These are phyloP conservation scores for Pipistrellus nathusii DNA, from an alignment of 2,797 vertebrate genomes.

Conservation along the genomic window DNA sequence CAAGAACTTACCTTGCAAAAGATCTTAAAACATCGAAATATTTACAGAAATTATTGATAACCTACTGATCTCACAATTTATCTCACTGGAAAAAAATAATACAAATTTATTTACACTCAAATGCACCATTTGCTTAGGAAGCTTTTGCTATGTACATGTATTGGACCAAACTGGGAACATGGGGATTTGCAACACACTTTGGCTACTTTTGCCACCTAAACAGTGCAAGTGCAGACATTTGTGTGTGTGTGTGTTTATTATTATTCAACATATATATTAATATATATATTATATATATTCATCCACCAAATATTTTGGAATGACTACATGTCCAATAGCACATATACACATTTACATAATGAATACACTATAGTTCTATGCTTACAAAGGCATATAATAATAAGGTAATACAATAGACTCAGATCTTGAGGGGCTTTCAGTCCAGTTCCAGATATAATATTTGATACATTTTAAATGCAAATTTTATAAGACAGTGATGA, in stretches of 20 bases:
- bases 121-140: not conserved
- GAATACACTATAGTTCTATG: not conserved
- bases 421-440: not conserved
- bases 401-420: not conserved
- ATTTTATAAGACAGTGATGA: not conserved
- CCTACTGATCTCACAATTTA: not conserved
- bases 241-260: not conserved
- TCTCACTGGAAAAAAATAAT: not conserved
- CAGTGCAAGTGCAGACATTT: not conserved
- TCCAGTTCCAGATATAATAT: not conserved
- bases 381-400: not conserved
- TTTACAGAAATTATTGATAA: constrained; percentile 29
- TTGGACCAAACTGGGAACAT: not conserved
- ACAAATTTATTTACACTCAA: not conserved
- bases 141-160: not conserved
- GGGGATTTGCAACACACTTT: not conserved
- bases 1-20: not conserved
- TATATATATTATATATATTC: not conserved
- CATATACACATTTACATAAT: not conserved
- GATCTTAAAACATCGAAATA: constrained; percentile 13
- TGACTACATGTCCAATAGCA: not conserved
- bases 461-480: constrained; percentile 16
- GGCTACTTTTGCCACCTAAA: not conserved
- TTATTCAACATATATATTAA: not conserved
- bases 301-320: constrained; percentile 12